These are phyloP conservation scores for Drosophila baimaii DNA, from an alignment of 1,140 invertebrate genomes.

Conservation along the genomic window DNA sequence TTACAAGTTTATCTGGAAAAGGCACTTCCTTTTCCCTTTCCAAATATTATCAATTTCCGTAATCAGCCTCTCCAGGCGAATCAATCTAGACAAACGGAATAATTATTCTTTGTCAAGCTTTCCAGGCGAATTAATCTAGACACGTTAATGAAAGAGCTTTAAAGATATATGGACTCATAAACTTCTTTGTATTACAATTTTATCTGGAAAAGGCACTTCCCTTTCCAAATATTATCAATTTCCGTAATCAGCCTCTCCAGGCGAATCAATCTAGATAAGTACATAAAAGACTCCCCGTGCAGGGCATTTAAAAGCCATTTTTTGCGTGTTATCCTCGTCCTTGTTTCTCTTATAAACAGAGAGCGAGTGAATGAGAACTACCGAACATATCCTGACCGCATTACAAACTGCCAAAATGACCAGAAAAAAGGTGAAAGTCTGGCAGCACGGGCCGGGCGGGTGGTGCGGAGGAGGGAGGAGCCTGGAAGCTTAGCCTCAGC, in stretches of 20 bases:
- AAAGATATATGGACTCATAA: too few species aligned
- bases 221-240: background rate
- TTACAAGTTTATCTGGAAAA: too few species aligned
- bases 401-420: constrained; percentile 54
- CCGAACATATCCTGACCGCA: constrained; percentile 42
- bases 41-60: background rate
- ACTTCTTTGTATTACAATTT: too few species aligned
- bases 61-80: too few species aligned
- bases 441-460: background rate
- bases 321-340: background rate
- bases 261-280: background rate
- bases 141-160: too few species aligned
- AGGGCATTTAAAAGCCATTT: background rate
- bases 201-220: too few species aligned
- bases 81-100: too few species aligned
- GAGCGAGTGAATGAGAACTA: background rate
- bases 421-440: constrained; percentile 23
- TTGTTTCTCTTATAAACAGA: constrained; percentile 16
- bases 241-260: background rate
- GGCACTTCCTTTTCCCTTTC: too few species aligned
- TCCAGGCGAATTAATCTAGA: too few species aligned
- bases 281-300: too few species aligned
- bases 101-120: too few species aligned
- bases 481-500: constrained; percentile 22
- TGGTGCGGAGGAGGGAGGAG: too few species aligned